A percentile compares a stretch with the other conserved stretches of the same genome.
Conservation (phyloP, 2,888 invertebrate genomes). For the Xanthorhoe spadicearia region DNA sequence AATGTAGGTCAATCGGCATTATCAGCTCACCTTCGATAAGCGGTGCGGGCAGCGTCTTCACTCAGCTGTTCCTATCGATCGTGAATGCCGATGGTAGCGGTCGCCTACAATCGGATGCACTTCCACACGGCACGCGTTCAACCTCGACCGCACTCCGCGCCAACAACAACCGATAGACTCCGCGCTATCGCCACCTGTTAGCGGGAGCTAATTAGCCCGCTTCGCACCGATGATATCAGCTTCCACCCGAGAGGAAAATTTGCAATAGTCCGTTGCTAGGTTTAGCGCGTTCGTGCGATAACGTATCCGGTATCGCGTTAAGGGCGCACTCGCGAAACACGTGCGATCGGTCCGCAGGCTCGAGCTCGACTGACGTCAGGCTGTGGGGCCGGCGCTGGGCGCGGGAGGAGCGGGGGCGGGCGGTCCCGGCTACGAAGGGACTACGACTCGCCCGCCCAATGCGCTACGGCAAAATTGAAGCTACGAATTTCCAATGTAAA, state of each 20-base stretch:
- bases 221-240: constrained; percentile 46
- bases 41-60: constrained; percentile 61
- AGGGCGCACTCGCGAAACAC: constrained; percentile 37
- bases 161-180: constrained; percentile 68
- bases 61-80: constrained; percentile 78
- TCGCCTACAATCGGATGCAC: constrained; percentile 59
- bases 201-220: constrained; percentile 48
- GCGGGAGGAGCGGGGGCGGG: constrained; percentile 57
- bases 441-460: constrained; percentile 74
- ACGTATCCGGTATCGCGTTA: constrained; percentile 54
- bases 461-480: constrained; percentile 70
- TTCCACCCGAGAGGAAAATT: constrained; percentile 33
- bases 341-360: constrained; percentile 53
- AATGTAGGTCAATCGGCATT: constrained; percentile 55
- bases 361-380: constrained; percentile 76
- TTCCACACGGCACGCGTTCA: constrained; percentile 55
- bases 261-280: constrained; percentile 44
- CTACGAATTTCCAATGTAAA: constrained; percentile 65
- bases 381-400: constrained; percentile 41
- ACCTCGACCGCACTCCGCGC: constrained; percentile 62
- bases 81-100: constrained; percentile 37
- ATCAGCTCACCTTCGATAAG: constrained; percentile 67
- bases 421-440: constrained; percentile 61
- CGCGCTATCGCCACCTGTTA: constrained; percentile 72
- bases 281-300: constrained; percentile 43